phyloP scores from a whole-genome alignment of 2,797 vertebrate genomes.

The Enteromius treurensis region DNA sequence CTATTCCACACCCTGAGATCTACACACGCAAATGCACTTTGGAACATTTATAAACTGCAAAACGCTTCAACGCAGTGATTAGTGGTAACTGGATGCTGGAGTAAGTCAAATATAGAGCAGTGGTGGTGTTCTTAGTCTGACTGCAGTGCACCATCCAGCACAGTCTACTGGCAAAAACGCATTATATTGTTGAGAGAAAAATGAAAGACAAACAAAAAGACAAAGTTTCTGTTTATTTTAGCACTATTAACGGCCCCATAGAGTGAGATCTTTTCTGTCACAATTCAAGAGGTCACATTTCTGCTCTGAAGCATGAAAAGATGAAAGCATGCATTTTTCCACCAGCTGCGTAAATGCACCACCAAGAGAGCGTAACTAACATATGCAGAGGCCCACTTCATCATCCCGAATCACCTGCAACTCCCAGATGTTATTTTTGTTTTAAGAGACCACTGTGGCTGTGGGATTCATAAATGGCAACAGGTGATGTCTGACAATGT shows the following conservation, averaged over 20 bases:
- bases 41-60: slow-evolving; percentile 49
- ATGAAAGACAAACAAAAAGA: not conserved
- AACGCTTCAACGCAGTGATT: slow-evolving; percentile 45
- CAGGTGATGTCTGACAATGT: slow-evolving; percentile 15
- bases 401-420: slow-evolving; percentile 43
- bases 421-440: slow-evolving; percentile 34
- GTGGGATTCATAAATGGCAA: slow-evolving; percentile 28
- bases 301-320: slow-evolving; percentile 2
- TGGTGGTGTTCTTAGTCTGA: slow-evolving; percentile 4
- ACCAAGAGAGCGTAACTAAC: slow-evolving; percentile 18
- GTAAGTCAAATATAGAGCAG: slow-evolving; percentile 41
- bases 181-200: not conserved
- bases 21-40: slow-evolving; percentile 37
- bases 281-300: slow-evolving; percentile 6
- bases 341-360: slow-evolving; percentile 36
- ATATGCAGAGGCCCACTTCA: slow-evolving; percentile 17
- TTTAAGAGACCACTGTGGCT: slow-evolving; percentile 24
- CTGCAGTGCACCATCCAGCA: not conserved
- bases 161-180: not conserved
- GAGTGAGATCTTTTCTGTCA: not conserved
- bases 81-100: slow-evolving; percentile 47
- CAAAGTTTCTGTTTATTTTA: slow-evolving; percentile 7
- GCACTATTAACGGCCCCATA: not conserved
- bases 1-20: slow-evolving; percentile 7
- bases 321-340: slow-evolving; percentile 13